Base-by-base conservation (phyloP, 2,888 invertebrate genomes). In the Callimorpha dominula region DNA sequence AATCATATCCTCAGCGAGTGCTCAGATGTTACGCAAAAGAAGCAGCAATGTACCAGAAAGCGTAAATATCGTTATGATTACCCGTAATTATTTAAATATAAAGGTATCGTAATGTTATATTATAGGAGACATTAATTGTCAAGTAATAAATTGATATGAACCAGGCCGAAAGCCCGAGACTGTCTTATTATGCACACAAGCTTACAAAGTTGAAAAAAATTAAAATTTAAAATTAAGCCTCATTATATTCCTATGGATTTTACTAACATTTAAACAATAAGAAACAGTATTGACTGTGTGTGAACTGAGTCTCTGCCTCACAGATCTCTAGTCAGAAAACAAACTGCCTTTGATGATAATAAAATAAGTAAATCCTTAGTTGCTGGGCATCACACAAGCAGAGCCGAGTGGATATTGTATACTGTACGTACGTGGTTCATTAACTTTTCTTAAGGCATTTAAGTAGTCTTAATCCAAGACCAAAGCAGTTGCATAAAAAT, bases 281-380 rank as follows among this genome's bases (percentile, higher is more conserved):
- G 46, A 60, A 46, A 60, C 46, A 60, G 31, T 46, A 50, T 66
- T 57, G 60, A 67, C 14, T 50, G 66, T 73, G 15, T 71, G 65
- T 70, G 15, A 65, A 73, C 50, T 67, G 43, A 67, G 15, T 67
- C 69, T 42, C 40, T 50, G n/a, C 12, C 31, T 65, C 20, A 63
- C 0, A 66, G 63, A 49, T 70, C 65, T 62, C 46, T 20, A 14
- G 9, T 31, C 12, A 42, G 12, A 52, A n/a, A 54, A 12, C 8
- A 67, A 52, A 43, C n/a, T 46, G 40, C 42, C 8, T n/a, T 6
- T n/a, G 42, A 54, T 54, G 43, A 64, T 20, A 12, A n/a, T 57
- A 57, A 3, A 57, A 57, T 11, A 60, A 31, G 57, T 12, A 60
- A 1, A 60, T 50, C 5, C 14, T 15, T 50, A 9, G 8, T 46